Conservation (phyloP, 2,113 vertebrate genomes). For the Argyrosomus japonicus region DNA sequence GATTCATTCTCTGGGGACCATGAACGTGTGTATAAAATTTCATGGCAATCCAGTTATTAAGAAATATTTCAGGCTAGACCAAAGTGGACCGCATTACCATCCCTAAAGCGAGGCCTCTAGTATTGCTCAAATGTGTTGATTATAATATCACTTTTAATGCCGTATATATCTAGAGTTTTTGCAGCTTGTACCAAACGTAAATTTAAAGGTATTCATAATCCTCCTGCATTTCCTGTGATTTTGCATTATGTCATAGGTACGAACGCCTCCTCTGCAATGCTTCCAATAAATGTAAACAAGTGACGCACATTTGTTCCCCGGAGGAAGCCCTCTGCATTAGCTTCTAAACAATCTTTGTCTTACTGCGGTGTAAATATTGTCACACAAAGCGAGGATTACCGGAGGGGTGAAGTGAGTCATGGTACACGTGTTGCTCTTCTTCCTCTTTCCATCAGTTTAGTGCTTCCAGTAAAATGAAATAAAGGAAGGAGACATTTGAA, state of each 20-base stretch:
- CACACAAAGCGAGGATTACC: slow-evolving; percentile 48
- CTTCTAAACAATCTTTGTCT: slow-evolving; percentile 34
- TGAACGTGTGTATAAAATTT: neutral
- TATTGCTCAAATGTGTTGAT: too few relatives aligned
- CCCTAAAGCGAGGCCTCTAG: too few relatives aligned
- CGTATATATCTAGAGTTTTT: neutral
- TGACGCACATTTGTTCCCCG: neutral
- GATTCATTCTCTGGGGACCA: neutral
- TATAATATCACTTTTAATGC: neutral
- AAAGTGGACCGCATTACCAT: neutral
- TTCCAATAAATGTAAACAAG: slow-evolving; percentile 40
- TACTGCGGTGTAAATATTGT: slow-evolving; percentile 55
- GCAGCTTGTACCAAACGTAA: neutral
- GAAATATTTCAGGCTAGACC: neutral
- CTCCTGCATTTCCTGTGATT: slow-evolving; percentile 7
- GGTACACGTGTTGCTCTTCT: slow-evolving; percentile 2
- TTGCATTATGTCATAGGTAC: neutral
- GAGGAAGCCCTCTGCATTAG: slow-evolving; percentile 14
- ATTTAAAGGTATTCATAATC: neutral
- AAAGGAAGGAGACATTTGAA: neutral
- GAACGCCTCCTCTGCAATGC: slow-evolving; percentile 5
- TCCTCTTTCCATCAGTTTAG: neutral
- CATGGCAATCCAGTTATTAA: neutral
- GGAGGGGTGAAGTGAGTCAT: neutral
- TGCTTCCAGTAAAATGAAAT: slow-evolving; percentile 1